Conservation (phyloP, 2,888 invertebrate genomes). For the Rhagonycha lutea region DNA sequence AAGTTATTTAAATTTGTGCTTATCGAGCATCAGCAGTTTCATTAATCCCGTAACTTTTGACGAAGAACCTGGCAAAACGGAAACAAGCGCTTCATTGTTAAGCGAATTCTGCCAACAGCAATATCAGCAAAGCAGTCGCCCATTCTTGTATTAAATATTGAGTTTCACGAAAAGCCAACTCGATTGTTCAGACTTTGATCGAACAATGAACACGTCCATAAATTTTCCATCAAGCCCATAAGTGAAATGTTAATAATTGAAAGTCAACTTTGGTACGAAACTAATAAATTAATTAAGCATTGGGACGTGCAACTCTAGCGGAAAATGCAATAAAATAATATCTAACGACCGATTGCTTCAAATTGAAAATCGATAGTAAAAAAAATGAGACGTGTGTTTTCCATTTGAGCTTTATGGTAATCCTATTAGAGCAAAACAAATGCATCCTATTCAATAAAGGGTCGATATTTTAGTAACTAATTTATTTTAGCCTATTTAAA, state of each 20-base stretch:
- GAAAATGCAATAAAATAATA: neutral
- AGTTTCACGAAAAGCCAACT: neutral
- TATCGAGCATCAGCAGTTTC: neutral
- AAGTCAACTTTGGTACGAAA: neutral
- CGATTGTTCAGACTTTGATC: constrained; percentile 4
- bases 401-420: neutral
- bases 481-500: neutral
- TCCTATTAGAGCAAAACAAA: neutral
- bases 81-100: neutral
- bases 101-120: neutral
- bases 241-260: constrained; percentile 2
- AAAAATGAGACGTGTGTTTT: neutral
- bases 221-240: constrained; percentile 5
- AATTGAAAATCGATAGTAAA: neutral
- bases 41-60: neutral
- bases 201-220: constrained; percentile 16
- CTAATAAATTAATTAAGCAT: constrained; percentile 1
- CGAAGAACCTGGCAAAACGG: neutral
- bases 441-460: neutral
- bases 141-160: neutral
- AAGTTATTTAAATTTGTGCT: neutral
- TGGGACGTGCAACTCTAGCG: neutral
- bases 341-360: neutral
- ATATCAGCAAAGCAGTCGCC: neutral
- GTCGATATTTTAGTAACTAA: neutral